Evolutionary conservation across 2,888 invertebrate species (phyloP), one percentile per base, ranked within the genome.

Genomic region (Temnothorax ravouxi): DNA sequence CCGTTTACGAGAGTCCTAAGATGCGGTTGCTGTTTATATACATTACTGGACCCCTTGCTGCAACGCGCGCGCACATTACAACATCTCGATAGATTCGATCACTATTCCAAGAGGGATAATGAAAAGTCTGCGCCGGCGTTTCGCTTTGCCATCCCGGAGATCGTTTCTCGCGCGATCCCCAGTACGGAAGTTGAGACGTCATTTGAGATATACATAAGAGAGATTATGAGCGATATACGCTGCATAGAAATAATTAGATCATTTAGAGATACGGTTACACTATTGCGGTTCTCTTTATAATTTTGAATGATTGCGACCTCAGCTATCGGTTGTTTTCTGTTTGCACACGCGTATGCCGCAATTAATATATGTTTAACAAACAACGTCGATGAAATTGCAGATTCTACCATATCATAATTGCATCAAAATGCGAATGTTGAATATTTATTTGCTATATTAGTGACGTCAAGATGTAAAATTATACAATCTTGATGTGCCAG

Each of bases 21-120:
- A 67, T 21, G 18, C 38, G n/a, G 21, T 29, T 47, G 61, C 13
- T 34, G 41, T 61, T 90, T 89, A 90, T 90, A 90, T 90, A 90
- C 74, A 80, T 62, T 83, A 54, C 9, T 52, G n/a, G 25, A 61
- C 80, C 84, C 80, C 80, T 86, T 69, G 29, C 76, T 75, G 44
- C 11, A 41, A 59, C 76, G 56, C 72, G 47, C 79, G 69, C 69
- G 25, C 79, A 41, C 72, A 25, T 79, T 79, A 71, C 79, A 79
- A 79, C 79, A 79, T 79, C 71, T 21, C 67, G n/a, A 52, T 25
- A 75, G 38, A 59, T 59, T 59, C 71, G 47, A 79, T 79, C 69
- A 44, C 44, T 59, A 29, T 69, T 47, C 47, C 41, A 59, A 44
- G 29, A 47, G 47, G 47, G 71, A 79, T 79, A 71, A 79, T 69